These are phyloP conservation scores for Myotis brandtii DNA, from an alignment of 2,113 vertebrate species.

Conservation along the genomic window DNA sequence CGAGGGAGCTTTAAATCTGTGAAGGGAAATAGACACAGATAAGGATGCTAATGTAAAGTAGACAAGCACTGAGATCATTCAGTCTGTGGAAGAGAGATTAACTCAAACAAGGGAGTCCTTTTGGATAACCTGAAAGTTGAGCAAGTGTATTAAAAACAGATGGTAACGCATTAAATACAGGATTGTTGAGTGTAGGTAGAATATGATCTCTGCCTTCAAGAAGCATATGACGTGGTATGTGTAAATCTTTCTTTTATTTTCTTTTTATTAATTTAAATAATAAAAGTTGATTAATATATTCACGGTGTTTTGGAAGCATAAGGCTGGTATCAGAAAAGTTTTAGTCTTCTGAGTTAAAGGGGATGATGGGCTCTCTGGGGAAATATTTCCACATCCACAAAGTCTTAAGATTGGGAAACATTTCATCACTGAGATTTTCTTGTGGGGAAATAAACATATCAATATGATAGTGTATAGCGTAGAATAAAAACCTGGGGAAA, in stretches of 20 bases:
- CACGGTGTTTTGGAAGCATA: neutral
- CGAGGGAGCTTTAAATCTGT: neutral
- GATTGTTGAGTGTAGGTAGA: neutral
- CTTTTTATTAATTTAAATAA: neutral
- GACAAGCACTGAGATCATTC: neutral
- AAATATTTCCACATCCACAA: neutral
- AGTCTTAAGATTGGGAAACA: neutral
- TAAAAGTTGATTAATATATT: neutral
- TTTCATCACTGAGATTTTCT: neutral
- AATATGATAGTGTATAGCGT: neutral
- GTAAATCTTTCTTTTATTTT: neutral
- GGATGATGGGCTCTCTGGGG: neutral
- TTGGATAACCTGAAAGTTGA: neutral
- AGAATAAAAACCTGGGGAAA: neutral
- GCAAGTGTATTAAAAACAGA: neutral
- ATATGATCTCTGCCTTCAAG: neutral
- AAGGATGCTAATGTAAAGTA: neutral
- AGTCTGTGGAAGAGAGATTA: neutral
- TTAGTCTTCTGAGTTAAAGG: neutral
- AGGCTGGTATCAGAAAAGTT: neutral
- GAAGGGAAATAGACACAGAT: neutral
- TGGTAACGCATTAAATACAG: neutral
- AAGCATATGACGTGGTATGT: accelerated
- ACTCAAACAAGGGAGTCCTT: neutral
- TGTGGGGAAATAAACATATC: neutral